phyloP scores from a whole-genome alignment of 2,888 invertebrate genomes.

The Stegophylla sp. region DNA sequence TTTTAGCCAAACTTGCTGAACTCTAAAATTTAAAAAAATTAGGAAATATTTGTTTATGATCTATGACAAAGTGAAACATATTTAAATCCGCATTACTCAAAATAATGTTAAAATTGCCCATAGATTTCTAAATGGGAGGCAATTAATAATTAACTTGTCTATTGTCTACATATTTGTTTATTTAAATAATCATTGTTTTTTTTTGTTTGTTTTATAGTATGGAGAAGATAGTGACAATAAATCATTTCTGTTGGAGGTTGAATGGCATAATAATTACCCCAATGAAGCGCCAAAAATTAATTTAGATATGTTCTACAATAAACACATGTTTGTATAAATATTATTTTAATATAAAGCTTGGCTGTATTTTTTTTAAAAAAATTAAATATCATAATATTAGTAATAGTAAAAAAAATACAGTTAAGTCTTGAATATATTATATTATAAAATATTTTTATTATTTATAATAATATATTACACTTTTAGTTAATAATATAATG shows the following conservation, averaged over 20 bases:
- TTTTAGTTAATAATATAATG: no score
- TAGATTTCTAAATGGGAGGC: no score
- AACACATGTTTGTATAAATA: slow-evolving; percentile 78
- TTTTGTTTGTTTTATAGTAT: slow-evolving; percentile 70
- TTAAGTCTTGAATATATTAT: no score
- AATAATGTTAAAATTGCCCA: not conserved
- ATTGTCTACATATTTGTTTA: no score
- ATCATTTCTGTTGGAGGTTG: slow-evolving; percentile 86
- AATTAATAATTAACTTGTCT: not conserved
- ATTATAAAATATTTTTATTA: no score
- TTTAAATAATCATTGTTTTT: slow-evolving; percentile 54
- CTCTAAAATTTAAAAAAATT: not conserved
- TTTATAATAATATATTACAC: no score
- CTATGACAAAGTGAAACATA: not conserved
- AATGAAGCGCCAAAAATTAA: slow-evolving; percentile 80
- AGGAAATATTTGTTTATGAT: not conserved
- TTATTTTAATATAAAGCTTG: not conserved
- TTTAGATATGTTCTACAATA: slow-evolving; percentile 92
- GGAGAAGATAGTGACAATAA: slow-evolving; percentile 78
- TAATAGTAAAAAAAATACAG: no score
- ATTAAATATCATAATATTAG: no score
- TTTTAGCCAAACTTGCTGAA: no score
- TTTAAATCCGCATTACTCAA: not conserved
- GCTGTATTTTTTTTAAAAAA: no score
- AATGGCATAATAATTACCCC: slow-evolving; percentile 88